phyloP scores from a whole-genome alignment of 35 echinoderm and acorn worm species.

The Stichopus chloronotus region DNA sequence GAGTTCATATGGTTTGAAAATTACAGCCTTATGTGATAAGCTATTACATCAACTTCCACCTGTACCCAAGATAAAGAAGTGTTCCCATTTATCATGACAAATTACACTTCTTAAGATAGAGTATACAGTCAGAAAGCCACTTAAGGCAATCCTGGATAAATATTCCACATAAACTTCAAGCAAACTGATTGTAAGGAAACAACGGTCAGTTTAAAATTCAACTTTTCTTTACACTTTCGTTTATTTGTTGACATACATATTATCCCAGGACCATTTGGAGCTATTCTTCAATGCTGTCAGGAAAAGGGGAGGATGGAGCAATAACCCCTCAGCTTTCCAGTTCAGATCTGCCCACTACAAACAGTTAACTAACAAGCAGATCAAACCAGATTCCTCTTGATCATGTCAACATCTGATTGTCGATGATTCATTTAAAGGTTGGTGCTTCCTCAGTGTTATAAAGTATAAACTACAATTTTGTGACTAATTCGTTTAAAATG shows the following conservation, averaged over 20 bases:
- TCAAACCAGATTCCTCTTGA: background rate
- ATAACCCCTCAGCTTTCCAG: constrained; percentile 23
- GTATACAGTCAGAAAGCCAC: constrained; percentile 3
- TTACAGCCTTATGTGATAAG: background rate
- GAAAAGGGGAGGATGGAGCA: constrained; percentile 5
- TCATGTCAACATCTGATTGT: background rate
- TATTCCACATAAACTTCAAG: constrained; percentile 12
- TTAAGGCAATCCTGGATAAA: background rate
- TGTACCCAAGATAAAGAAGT: constrained; percentile 5
- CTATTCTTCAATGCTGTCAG: constrained; percentile 5
- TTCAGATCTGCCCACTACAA: background rate
- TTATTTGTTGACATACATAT: background rate
- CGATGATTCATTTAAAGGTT: background rate
- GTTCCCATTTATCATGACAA: background rate
- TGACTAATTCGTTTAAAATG: background rate
- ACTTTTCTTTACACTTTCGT: constrained; percentile 6
- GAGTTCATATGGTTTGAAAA: background rate
- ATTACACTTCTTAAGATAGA: background rate
- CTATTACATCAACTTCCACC: background rate
- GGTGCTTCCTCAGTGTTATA: background rate
- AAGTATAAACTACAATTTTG: background rate
- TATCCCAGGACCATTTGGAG: constrained; percentile 28
- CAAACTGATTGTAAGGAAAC: background rate
- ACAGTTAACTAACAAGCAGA: background rate
- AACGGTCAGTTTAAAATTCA: background rate